Conservation (phyloP, 64 coral and sea anemone genomes). For the Pachyseris speciosa region DNA sequence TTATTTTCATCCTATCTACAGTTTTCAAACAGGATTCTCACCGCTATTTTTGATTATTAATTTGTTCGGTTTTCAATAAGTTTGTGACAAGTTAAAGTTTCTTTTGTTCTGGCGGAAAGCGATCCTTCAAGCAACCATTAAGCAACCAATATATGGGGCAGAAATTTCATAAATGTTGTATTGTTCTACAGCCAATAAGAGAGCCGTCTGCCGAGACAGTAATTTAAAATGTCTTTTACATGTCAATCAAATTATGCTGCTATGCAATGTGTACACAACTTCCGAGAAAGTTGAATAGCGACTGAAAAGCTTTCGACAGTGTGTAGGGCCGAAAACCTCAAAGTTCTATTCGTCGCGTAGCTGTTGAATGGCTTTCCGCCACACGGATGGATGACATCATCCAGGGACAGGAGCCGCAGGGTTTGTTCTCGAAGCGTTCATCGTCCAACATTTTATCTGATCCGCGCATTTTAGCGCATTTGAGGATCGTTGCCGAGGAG, state of each 20-base stretch:
- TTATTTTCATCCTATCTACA: too few relatives aligned
- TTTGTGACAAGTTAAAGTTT: slow-evolving; percentile 12
- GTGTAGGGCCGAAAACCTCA: neutral
- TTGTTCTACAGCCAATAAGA: slow-evolving; percentile 34
- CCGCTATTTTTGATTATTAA: neutral
- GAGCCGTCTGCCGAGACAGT: neutral
- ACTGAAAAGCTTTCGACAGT: neutral
- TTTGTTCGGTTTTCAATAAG: neutral
- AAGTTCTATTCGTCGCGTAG: neutral
- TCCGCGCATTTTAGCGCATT: slow-evolving; percentile 92
- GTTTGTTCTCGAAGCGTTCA: slow-evolving; percentile 92
- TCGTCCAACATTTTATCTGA: slow-evolving; percentile 94
- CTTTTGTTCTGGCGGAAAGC: slow-evolving; percentile 6
- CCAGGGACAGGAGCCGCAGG: slow-evolving; percentile 61
- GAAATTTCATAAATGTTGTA: slow-evolving; percentile 44
- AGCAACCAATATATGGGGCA: slow-evolving; percentile 16
- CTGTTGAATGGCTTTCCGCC: neutral
- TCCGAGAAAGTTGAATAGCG: slow-evolving; percentile 2
- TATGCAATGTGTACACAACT: slow-evolving; percentile 24
- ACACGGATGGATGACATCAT: slow-evolving; percentile 77
- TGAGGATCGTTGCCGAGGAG: slow-evolving; percentile 95
- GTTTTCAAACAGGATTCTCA: neutral
- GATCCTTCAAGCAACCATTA: neutral
- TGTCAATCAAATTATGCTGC: slow-evolving; percentile 34
- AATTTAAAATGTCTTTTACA: slow-evolving; percentile 34